phyloP scores from a whole-genome alignment of 2,888 invertebrate species.

The Oxyteleia sp. region DNA sequence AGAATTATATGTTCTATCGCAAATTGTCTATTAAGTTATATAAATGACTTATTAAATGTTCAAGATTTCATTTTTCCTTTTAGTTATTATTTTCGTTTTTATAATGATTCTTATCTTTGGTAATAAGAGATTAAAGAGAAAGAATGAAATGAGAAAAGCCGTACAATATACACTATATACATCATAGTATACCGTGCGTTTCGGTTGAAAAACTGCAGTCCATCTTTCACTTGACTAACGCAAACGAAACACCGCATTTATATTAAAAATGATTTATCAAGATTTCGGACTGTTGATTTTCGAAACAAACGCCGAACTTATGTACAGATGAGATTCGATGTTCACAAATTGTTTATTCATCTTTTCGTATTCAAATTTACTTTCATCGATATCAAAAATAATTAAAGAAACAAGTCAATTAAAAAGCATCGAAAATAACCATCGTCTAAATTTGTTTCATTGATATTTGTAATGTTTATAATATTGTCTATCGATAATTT shows the following conservation, averaged over 20 bases:
- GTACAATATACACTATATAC: slow-evolving; percentile 64
- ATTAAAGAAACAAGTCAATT: neutral
- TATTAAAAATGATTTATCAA: too few species aligned
- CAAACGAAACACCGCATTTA: too few species aligned
- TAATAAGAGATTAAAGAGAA: slow-evolving; percentile 78
- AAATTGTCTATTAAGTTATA: slow-evolving; percentile 77
- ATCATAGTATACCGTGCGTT: slow-evolving; percentile 29
- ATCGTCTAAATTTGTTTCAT: neutral
- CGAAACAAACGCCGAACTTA: slow-evolving; percentile 36
- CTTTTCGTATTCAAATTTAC: neutral
- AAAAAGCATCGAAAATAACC: neutral
- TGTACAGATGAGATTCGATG: slow-evolving; percentile 40
- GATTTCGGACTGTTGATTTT: too few species aligned
- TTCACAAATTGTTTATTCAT: neutral
- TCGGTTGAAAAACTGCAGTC: slow-evolving; percentile 21
- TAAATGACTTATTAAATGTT: slow-evolving; percentile 75
- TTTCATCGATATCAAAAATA: neutral
- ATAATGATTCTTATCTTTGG: slow-evolving; percentile 82
- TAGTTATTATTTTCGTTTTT: slow-evolving; percentile 35
- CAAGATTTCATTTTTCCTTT: slow-evolving; percentile 63
- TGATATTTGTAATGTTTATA: slow-evolving; percentile 16
- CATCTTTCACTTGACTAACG: too few species aligned
- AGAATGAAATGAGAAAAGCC: slow-evolving; percentile 66
- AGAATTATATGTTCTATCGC: slow-evolving; percentile 72
- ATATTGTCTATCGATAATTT: slow-evolving; percentile 61